Base-by-base conservation (phyloP, 2,113 vertebrate genomes). In the Electrona antarctica region DNA sequence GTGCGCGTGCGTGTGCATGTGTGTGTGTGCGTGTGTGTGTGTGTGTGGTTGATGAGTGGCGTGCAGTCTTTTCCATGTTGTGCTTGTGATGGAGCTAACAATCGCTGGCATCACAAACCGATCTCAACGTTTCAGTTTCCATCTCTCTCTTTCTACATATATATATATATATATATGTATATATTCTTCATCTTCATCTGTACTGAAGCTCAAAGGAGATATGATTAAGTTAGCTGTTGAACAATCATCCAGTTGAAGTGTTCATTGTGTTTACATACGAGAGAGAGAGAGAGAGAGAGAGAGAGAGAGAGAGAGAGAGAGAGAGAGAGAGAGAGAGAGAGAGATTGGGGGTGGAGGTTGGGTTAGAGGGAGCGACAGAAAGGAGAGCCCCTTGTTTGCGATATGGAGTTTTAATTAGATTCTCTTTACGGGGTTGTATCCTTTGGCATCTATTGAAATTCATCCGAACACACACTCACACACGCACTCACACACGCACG, bases 381-480 rank as follows among this genome's bases (percentile, higher is more conserved):
- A 68, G 7, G 74, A 65, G 51, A 51, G 77, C 85, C 84, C 81
- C 89, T 83, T 21, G 81, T 89, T 21, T 88, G 88, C 77, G 77
- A 56, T 69, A 76, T 79, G 70, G 84, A 80, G 76, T 85, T 89
- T 88, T 87, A 89, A 89, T 91, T 90, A 86, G 79, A 88, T 88
- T 88, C 75, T 87, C 83, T 89, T 88, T 91, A 89, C 77, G 73
- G 83, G 82, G 87, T 75, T 85, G 82, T 90, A 89, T 90, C 81
- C 83, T 87, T 86, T 86, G 77, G 80, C 84, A 88, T 87, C 79
- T 72, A 77, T 82, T 84, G 83, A 83, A 76, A 62, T 75, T 69
- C 67, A 50, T 10, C 0, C 73, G 49, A 76, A 60, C 74, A 55
- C 57, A 51, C 46, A 3, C 33, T 7, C 46, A 14, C 8, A 48